Evolutionary conservation across 2,888 invertebrate species (phyloP).

Genomic region (Protula sp.): DNA sequence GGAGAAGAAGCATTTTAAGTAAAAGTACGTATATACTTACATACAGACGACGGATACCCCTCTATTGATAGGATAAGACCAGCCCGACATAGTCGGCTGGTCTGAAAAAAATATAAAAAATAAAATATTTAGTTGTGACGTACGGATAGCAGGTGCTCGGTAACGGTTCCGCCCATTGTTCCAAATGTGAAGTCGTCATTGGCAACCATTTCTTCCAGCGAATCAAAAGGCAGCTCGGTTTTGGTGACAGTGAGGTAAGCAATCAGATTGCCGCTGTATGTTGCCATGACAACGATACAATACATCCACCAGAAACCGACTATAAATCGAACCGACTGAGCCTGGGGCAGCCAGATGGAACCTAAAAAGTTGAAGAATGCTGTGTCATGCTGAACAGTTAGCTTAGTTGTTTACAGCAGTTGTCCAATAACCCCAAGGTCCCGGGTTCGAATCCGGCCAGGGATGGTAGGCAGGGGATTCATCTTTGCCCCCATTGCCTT

Average conservation of each 20-base stretch:
- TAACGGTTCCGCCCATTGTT: not conserved
- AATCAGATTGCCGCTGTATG: slow-evolving; percentile 86
- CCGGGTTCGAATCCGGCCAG: no score
- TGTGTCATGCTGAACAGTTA: slow-evolving; percentile 3
- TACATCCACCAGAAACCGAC: slow-evolving; percentile 90
- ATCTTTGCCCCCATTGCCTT: no score
- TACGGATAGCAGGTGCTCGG: no score
- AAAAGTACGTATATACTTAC: no score
- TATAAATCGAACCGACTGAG: slow-evolving; percentile 78
- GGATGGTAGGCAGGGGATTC: no score
- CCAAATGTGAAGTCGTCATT: slow-evolving; percentile 9
- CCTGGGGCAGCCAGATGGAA: slow-evolving; percentile 77
- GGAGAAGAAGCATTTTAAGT: no score
- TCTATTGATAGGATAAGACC: no score
- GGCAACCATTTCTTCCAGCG: slow-evolving; percentile 10
- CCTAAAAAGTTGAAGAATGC: slow-evolving; percentile 63
- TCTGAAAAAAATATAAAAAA: no score
- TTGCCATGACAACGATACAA: slow-evolving; percentile 80
- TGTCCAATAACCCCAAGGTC: no score
- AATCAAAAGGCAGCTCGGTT: slow-evolving; percentile 57
- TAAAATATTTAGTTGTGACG: no score
- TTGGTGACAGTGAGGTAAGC: slow-evolving; percentile 82
- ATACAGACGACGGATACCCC: no score
- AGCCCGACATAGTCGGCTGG: no score
- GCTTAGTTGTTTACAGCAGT: not conserved